Base-by-base conservation (phyloP, 1,140 invertebrate genomes). In the Caenorhabditis tropicalis region DNA sequence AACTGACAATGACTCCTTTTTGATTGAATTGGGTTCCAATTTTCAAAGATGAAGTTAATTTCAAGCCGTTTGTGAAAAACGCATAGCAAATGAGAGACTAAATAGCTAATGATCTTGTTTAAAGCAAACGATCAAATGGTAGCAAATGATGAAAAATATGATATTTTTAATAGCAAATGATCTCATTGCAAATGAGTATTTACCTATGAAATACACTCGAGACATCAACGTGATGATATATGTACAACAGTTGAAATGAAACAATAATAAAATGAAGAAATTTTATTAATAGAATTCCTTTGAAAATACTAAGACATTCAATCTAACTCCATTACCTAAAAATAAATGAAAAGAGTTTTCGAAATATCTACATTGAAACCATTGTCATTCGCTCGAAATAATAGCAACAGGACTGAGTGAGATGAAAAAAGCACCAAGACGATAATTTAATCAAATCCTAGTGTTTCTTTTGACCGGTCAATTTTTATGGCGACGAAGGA, bases 301-400 rank as follows among this genome's bases (percentile, higher is more conserved):
- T 16, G 19, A 70, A 74, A 43, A 39, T 2, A 74, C 65, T 74
- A 74, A 43, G 43, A 74, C 36, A 24, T 24, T 43, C 15, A 12
- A n/a, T 74, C 33, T 74, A 29, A 43, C 12, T n/a, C n/a, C n/a
- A n/a, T n/a, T n/a, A n/a, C n/a, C 9, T 36, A 65, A 36, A 16
- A 65, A 29, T 31, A 36, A 74, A 74, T 19, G 15, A 39, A n/a
- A 74, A 43, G 12, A 43, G 21, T 36, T 12, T n/a, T 74, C 21
- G 29, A 74, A 43, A 74, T 74, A 74, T 74, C 36, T 74, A 74
- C 65, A 74, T 43, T 70, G 33, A 36, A 70, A 24, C 60, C 12
- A 58, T 6, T 36, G 31, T n/a, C 58, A 65, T 33, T 65, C 58
- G 58, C 31, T 65, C 58, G 58, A 33, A 65, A 21, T 43, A 74